Evolutionary conservation across 2,113 vertebrate genomes (phyloP).

Genomic region (Colistium nudipinnis): DNA sequence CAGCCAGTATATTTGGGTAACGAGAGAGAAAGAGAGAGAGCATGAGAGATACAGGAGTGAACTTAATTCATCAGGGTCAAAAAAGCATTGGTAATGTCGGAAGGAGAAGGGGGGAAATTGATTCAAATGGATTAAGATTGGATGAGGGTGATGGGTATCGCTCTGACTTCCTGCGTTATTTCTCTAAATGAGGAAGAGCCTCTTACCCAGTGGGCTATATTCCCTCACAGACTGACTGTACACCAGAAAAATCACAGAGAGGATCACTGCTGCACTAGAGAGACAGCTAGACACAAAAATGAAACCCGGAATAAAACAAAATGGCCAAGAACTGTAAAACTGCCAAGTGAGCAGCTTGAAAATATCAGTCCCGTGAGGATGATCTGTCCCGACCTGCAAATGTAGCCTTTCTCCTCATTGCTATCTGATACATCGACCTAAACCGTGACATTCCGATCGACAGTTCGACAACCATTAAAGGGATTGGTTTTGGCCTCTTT

Average conservation of each 20-base stretch:
- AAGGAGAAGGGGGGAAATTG: conserved; percentile 3
- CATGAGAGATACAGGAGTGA: conserved; percentile 16
- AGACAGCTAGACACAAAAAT: neutral
- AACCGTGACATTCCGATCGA: too few species aligned
- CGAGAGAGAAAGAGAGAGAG: conserved; percentile 22
- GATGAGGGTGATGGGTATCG: conserved; percentile 43
- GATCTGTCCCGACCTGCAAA: neutral
- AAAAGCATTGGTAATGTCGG: conserved; percentile 36
- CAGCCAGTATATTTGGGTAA: conserved; percentile 41
- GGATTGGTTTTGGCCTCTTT: neutral
- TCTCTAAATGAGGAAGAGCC: conserved; percentile 39
- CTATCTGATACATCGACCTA: too few species aligned
- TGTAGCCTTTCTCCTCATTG: neutral
- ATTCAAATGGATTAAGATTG: conserved; percentile 23
- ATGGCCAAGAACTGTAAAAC: neutral
- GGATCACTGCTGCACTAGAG: neutral
- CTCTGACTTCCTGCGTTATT: conserved; percentile 33
- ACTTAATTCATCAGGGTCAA: conserved; percentile 26
- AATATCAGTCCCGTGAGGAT: neutral
- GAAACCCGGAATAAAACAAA: neutral
- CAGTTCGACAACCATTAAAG: too few species aligned
- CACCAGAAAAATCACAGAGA: conserved; percentile 1
- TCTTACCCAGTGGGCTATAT: neutral
- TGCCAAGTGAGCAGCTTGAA: too few species aligned
- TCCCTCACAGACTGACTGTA: conserved; percentile 1